These are phyloP conservation scores for Coremacera marginata DNA, from an alignment of 2,888 invertebrate species.

Conservation along the genomic window DNA sequence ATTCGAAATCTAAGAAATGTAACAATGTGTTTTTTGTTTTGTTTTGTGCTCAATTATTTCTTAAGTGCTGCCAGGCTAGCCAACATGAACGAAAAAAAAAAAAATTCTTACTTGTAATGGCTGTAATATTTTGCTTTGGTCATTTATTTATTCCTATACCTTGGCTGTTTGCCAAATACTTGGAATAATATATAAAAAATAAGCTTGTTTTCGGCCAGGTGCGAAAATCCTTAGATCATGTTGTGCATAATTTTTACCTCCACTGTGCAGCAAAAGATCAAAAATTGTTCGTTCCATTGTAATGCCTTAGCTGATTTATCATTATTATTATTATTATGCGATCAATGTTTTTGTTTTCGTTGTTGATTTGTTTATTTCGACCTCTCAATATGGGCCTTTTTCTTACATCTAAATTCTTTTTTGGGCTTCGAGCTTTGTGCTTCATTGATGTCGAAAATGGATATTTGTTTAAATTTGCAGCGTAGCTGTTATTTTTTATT, in stretches of 20 bases:
- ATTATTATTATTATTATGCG: slow-evolving; percentile 3
- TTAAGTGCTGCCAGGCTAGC: background rate
- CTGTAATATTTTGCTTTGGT: background rate
- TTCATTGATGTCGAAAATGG: background rate
- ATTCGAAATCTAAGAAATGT: background rate
- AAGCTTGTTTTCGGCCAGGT: slow-evolving; percentile 54
- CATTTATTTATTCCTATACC: background rate
- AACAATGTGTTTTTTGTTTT: background rate
- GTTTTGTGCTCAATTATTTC: background rate
- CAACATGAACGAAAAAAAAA: background rate
- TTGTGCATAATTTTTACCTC: slow-evolving; percentile 1
- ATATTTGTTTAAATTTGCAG: background rate
- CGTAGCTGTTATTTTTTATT: background rate
- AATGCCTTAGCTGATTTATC: slow-evolving; percentile 36
- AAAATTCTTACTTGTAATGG: background rate
- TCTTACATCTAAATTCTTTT: background rate
- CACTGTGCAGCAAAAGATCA: background rate
- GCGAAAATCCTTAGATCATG: slow-evolving; percentile 60
- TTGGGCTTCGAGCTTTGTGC: background rate
- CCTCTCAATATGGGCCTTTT: background rate
- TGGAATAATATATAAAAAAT: background rate
- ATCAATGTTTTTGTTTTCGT: background rate
- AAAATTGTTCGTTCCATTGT: slow-evolving; percentile 32
- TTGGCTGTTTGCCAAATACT: background rate
- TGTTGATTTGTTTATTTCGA: slow-evolving; percentile 7